These are phyloP conservation scores for Acronicta psi DNA, from an alignment of 2,888 invertebrate genomes.

Conservation along the genomic window DNA sequence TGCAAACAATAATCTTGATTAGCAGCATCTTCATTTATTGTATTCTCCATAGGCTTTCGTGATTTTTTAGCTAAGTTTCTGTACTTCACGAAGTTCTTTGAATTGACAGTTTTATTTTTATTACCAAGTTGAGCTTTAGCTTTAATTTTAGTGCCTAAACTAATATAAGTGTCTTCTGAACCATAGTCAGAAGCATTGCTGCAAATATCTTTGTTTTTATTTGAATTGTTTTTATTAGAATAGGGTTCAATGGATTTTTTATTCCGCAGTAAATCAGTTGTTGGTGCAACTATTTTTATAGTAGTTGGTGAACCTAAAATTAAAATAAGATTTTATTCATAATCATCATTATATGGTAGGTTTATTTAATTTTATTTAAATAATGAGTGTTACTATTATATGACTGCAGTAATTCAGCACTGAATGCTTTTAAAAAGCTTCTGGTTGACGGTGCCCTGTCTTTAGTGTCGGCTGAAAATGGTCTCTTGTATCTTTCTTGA, in stretches of 20 bases:
- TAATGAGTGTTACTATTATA: slow-evolving; percentile 71
- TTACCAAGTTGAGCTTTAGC: slow-evolving; percentile 81
- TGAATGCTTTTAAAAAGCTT: slow-evolving; percentile 77
- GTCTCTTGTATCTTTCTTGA: slow-evolving; percentile 79
- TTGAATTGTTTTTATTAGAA: slow-evolving; percentile 61
- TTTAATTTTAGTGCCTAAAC: slow-evolving; percentile 86
- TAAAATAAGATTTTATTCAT: slow-evolving; percentile 3
- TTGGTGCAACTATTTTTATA: slow-evolving; percentile 79
- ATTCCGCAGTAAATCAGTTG: slow-evolving; percentile 74
- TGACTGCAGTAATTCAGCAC: slow-evolving; percentile 77
- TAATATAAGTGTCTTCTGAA: slow-evolving; percentile 86
- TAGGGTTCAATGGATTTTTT: slow-evolving; percentile 61
- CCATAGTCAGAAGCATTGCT: slow-evolving; percentile 85
- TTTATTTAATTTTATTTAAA: not conserved
- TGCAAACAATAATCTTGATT: slow-evolving; percentile 76
- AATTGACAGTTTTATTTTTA: slow-evolving; percentile 71
- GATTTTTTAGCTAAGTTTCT: slow-evolving; percentile 75
- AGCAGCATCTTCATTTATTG: slow-evolving; percentile 61
- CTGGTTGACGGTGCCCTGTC: slow-evolving; percentile 74
- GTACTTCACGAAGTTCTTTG: slow-evolving; percentile 77
- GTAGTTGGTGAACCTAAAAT: slow-evolving; percentile 73
- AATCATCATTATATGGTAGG: not conserved
- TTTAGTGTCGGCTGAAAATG: slow-evolving; percentile 85
- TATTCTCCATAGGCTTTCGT: slow-evolving; percentile 71
- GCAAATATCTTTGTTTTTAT: slow-evolving; percentile 72